These are phyloP conservation scores for Syngnathus rostellatus DNA, from an alignment of 2,797 vertebrate genomes.

Conservation along the genomic window DNA sequence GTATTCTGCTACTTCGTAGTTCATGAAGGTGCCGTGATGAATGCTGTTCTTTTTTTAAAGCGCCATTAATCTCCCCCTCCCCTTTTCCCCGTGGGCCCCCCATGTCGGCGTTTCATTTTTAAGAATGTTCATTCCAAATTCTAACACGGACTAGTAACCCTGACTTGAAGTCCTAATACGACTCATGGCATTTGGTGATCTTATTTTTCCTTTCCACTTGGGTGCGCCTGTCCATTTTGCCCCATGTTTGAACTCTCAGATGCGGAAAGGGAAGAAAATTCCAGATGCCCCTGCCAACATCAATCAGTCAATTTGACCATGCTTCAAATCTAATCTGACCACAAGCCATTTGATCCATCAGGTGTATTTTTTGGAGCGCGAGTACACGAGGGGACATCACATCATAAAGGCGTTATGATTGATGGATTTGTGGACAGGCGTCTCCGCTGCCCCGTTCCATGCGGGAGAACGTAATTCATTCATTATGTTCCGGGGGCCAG, in stretches of 20 bases:
- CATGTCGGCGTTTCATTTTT: background rate
- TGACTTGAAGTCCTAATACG: background rate
- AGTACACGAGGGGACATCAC: conserved; percentile 2
- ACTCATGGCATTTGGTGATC: no score
- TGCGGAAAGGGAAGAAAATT: background rate
- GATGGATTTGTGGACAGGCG: conserved; percentile 6
- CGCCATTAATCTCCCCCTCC: background rate
- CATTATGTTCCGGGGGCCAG: conserved; percentile 54
- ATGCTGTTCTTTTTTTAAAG: background rate
- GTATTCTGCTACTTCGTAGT: background rate
- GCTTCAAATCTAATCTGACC: conserved; percentile 23
- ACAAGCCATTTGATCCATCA: conserved; percentile 28
- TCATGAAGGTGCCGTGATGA: background rate
- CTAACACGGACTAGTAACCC: background rate
- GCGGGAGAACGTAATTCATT: conserved; percentile 59
- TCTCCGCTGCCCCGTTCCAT: background rate
- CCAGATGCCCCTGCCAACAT: conserved; percentile 5
- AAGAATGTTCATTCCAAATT: background rate
- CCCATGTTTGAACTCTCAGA: background rate
- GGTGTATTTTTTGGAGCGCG: conserved; percentile 9
- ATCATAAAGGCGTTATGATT: background rate
- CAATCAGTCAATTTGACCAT: conserved; percentile 23
- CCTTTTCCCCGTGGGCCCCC: background rate
- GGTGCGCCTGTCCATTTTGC: background rate
- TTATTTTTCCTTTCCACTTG: background rate